Base-by-base conservation (phyloP, 37 sponge, comb jelly and placozoan species). In the Geodia barretti region DNA sequence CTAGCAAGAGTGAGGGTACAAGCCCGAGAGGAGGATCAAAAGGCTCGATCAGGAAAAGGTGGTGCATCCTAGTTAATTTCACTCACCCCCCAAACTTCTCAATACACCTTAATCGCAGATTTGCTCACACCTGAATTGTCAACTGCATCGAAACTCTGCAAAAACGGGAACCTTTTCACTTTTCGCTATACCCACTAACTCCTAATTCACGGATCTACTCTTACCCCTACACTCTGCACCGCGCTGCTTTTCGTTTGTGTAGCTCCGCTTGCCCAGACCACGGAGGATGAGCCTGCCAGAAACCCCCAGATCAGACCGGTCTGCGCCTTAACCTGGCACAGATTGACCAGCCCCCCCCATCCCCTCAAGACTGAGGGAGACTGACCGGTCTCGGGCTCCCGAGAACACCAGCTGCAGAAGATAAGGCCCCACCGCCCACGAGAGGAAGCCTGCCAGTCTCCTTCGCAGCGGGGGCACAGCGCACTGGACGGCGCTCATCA, bases 311-410 rank as follows among this genome's bases (percentile, higher is more conserved):
- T n/a, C n/a, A n/a, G n/a, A 70, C 62, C 62, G 84, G 87, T 64
- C 83, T 87, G 30, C 43, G 68, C 23, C 64, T 64, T 25, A 86
- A 81, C 60, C 79, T 67, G 61, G 82, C 91, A 60, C 41, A 70
- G 60, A 72, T 77, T 40, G 72, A 86, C 34, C 83, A 86, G 79
- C 73, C 87, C 1, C 36, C 39, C 25, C n/a, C n/a, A n/a, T n/a
- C n/a, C n/a, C n/a, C n/a, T n/a, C n/a, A n/a, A 75, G 64, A 39
- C 70, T 91, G 76, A 84, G 78, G 43, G 74, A 73, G 63, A 78
- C 76, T 62, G 65, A 64, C 1, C 19, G 64, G 39, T 42, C 63
- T 19, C 90, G 89, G 47, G 86, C 78, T 31, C 39, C 39, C 28
- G 31, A 38, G 73, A 64, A 66, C 30, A 41, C 89, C n/a, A n/a